These are phyloP conservation scores for Aricia agestis DNA, from an alignment of 1,140 invertebrate genomes.

Conservation along the genomic window DNA sequence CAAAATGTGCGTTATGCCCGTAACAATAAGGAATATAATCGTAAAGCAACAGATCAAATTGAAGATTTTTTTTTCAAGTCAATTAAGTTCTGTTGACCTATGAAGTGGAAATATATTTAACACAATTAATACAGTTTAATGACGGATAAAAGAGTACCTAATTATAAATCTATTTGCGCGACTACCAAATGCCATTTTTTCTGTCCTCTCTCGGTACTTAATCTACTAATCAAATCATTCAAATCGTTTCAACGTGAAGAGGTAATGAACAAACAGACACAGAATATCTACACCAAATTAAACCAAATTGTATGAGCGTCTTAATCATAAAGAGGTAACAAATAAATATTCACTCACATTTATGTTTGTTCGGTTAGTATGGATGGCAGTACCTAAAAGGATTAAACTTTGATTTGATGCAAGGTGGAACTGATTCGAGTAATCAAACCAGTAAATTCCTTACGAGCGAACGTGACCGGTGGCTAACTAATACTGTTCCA, in stretches of 20 bases:
- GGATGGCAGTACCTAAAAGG: background rate
- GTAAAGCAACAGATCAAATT: background rate
- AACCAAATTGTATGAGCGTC: no score
- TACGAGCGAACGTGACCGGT: constrained; percentile 7
- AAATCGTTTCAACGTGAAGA: no score
- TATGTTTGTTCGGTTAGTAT: no score
- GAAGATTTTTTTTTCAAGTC: background rate
- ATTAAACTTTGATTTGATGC: background rate
- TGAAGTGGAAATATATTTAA: background rate
- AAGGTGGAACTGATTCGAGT: background rate
- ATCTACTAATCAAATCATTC: no score
- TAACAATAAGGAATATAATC: background rate
- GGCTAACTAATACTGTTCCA: background rate
- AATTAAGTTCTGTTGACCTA: background rate
- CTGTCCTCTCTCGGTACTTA: no score
- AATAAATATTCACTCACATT: no score
- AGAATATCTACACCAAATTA: no score
- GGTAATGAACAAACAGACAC: no score
- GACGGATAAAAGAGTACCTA: background rate
- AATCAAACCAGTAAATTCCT: background rate
- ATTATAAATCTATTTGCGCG: background rate
- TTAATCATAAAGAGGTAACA: no score
- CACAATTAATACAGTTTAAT: background rate
- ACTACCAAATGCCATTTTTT: no score
- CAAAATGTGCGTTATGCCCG: background rate